Conservation (phyloP, 1,140 invertebrate species). For the Campoletis sonorensis region DNA sequence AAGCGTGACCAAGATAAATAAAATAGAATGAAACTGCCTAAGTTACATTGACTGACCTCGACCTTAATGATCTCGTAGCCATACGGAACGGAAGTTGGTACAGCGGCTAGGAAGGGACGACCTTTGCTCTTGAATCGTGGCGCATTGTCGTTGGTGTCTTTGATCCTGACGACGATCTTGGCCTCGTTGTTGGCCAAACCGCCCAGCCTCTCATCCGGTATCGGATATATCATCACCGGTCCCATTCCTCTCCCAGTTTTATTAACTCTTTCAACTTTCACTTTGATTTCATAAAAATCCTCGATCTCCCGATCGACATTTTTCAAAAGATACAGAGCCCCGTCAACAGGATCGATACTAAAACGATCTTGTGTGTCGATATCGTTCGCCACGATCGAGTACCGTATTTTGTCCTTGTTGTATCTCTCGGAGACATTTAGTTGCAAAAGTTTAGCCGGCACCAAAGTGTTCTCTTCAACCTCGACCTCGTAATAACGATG, state of each 20-base stretch:
- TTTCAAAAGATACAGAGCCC: slow-evolving; percentile 82
- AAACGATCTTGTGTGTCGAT: slow-evolving; percentile 79
- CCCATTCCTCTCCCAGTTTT: slow-evolving; percentile 80
- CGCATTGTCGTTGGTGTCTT: slow-evolving; percentile 89
- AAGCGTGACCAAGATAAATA: slow-evolving; percentile 31
- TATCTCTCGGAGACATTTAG: slow-evolving; percentile 82
- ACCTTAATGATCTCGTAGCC: slow-evolving; percentile 87
- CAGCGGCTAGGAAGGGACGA: slow-evolving; percentile 85
- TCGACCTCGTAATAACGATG: slow-evolving; percentile 87
- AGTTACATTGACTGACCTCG: slow-evolving; percentile 73
- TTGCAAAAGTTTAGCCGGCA: slow-evolving; percentile 83
- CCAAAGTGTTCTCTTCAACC: slow-evolving; percentile 84
- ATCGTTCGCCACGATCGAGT: slow-evolving; percentile 79
- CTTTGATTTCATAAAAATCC: slow-evolving; percentile 81
- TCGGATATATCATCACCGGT: slow-evolving; percentile 84
- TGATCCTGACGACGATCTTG: slow-evolving; percentile 84
- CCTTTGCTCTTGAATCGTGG: slow-evolving; percentile 85
- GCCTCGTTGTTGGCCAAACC: slow-evolving; percentile 82
- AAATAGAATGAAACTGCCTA: too few relatives aligned
- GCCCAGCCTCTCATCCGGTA: slow-evolving; percentile 81
- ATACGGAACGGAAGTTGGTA: slow-evolving; percentile 86
- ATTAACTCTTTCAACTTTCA: slow-evolving; percentile 82
- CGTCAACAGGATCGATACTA: slow-evolving; percentile 84
- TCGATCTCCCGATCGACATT: slow-evolving; percentile 83
- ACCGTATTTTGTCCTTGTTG: slow-evolving; percentile 77